phyloP scores from a whole-genome alignment of 2,888 invertebrate genomes.

The Elmis aenea region DNA sequence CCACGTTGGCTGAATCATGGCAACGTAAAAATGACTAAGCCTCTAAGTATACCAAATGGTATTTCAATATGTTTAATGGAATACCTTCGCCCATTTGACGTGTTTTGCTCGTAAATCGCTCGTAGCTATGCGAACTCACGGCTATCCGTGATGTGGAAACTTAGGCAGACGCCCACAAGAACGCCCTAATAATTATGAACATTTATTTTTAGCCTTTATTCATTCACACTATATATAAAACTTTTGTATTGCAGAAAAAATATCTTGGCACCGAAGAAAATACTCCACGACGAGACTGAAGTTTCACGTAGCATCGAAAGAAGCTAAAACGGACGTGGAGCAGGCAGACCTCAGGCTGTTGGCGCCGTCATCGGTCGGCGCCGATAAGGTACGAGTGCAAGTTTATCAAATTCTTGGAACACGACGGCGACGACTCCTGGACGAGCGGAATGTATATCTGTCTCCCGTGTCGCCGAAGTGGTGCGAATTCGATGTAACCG shows the following conservation, averaged over 20 bases:
- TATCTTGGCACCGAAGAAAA: constrained; percentile 29
- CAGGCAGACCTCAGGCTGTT: constrained; percentile 49
- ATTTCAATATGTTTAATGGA: constrained; percentile 51
- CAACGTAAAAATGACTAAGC: constrained; percentile 23
- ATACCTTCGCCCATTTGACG: constrained; percentile 17
- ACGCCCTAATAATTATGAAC: too few species aligned
- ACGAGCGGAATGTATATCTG: constrained; percentile 41
- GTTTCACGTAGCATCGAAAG: constrained; percentile 28
- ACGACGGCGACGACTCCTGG: constrained; percentile 41
- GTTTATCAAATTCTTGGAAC: constrained; percentile 44
- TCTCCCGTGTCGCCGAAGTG: constrained; percentile 48
- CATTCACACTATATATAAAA: background rate
- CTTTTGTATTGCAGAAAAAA: constrained; percentile 34
- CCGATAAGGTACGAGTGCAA: constrained; percentile 32
- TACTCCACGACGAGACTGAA: constrained; percentile 31
- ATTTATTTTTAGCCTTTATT: too few species aligned
- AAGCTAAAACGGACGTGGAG: constrained; percentile 38
- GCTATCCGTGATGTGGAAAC: too few species aligned
- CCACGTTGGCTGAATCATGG: constrained; percentile 26
- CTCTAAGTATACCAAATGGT: constrained; percentile 30
- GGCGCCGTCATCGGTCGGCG: constrained; percentile 31
- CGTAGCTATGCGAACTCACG: background rate
- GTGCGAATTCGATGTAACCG: constrained; percentile 58
- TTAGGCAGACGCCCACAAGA: too few species aligned
- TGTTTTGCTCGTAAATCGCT: constrained; percentile 5